Evolutionary conservation across 2,888 invertebrate genomes (phyloP).

Genomic region (Brachyopa scutellaris): DNA sequence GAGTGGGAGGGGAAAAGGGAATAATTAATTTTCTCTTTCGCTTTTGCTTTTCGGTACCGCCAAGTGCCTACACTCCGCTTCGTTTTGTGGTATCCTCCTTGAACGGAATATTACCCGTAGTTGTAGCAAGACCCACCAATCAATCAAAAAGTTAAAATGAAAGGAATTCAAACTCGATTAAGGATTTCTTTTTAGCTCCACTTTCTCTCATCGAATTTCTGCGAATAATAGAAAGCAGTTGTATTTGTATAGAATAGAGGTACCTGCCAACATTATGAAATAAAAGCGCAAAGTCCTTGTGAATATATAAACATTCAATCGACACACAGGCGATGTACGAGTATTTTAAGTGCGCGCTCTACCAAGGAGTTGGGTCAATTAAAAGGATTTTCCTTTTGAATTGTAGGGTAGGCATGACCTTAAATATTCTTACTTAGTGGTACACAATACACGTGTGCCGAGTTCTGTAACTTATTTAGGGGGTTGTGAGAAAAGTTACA

Average conservation of each 20-base stretch:
- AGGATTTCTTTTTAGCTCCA: constrained; percentile 4
- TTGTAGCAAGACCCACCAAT: constrained; percentile 20
- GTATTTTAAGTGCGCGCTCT: not conserved
- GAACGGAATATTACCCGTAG: constrained; percentile 4
- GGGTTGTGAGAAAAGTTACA: constrained; percentile 24
- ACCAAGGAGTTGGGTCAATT: constrained; percentile 30
- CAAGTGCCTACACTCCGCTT: not conserved
- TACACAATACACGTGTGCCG: constrained; percentile 8
- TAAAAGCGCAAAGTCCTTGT: constrained; percentile 6
- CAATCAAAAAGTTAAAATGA: constrained; percentile 64
- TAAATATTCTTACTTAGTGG: constrained; percentile 43
- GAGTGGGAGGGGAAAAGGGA: too few species aligned
- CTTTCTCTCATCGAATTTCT: not conserved
- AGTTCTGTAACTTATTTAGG: not conserved
- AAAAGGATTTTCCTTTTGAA: constrained; percentile 37
- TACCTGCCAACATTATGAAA: not conserved
- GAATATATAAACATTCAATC: constrained; percentile 54
- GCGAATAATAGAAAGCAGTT: constrained; percentile 25
- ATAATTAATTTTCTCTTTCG: constrained; percentile 46
- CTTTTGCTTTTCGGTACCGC: too few species aligned
- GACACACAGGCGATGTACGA: too few species aligned
- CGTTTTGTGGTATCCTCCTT: not conserved
- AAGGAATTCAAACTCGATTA: constrained; percentile 62
- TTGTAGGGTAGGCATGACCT: constrained; percentile 25
- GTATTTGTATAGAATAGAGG: not conserved